A percentile compares a stretch with the other conserved stretches of the same genome.
Evolutionary conservation across 64 coral and sea anemone species (phyloP).

Genomic region (Porites lutea): DNA sequence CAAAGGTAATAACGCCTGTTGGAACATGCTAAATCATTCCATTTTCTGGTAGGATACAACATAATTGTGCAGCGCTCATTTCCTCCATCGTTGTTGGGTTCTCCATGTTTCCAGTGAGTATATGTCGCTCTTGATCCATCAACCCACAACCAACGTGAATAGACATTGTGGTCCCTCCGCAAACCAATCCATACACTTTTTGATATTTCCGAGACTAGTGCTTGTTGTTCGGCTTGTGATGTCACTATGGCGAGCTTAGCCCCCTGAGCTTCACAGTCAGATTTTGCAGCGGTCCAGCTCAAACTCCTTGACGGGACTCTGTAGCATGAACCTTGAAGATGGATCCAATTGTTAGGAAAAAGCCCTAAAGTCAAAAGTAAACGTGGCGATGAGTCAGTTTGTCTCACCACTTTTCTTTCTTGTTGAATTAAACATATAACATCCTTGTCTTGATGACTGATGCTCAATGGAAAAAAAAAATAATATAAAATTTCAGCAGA

Average conservation of each 20-base stretch:
- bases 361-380: too few relatives aligned
- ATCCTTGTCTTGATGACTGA: too few relatives aligned
- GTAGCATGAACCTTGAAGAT: neutral
- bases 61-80: neutral
- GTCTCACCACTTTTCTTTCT: too few relatives aligned
- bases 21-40: neutral
- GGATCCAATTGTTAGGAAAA: neutral
- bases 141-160: neutral
- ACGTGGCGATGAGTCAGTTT: too few relatives aligned
- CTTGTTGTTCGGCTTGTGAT: neutral
- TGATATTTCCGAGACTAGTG: neutral
- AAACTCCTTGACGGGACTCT: neutral
- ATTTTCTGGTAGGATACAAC: neutral
- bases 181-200: neutral
- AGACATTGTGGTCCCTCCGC: neutral
- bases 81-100: neutral
- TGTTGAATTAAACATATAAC: too few relatives aligned
- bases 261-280: neutral
- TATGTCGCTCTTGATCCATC: neutral
- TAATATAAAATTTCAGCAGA: too few relatives aligned
- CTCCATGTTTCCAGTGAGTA: neutral
- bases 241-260: neutral
- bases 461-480: too few relatives aligned
- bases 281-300: constrained; percentile 12
- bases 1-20: neutral